Evolutionary conservation across 2,888 invertebrate species (phyloP).

Genomic region (Agapostemon virescens): DNA sequence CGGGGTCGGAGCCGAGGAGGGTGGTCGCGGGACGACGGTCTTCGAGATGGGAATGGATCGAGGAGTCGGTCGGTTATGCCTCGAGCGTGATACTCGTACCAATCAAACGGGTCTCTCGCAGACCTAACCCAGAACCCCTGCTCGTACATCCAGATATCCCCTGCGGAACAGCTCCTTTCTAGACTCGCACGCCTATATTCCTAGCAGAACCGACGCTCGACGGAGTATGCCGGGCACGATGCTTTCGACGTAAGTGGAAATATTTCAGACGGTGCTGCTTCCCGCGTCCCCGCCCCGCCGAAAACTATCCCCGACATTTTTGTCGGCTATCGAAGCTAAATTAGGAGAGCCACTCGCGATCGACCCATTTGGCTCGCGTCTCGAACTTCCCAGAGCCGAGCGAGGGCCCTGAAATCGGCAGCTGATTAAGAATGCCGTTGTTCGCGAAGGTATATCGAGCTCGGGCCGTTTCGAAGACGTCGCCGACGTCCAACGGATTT

Average conservation of each 20-base stretch:
- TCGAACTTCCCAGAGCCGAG: background rate
- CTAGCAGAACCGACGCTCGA: background rate
- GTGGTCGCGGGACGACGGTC: constrained; percentile 40
- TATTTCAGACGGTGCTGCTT: constrained; percentile 45
- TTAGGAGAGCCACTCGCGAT: background rate
- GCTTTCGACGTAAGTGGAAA: constrained; percentile 65
- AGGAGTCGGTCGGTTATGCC: constrained; percentile 73
- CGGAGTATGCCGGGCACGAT: constrained; percentile 68
- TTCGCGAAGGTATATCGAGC: too few species aligned
- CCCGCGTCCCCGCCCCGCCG: background rate
- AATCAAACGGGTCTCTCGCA: constrained; percentile 60
- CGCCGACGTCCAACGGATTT: too few species aligned
- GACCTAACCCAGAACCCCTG: constrained; percentile 23
- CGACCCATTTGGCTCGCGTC: background rate
- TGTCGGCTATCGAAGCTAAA: constrained; percentile 9
- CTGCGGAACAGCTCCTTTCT: constrained; percentile 52
- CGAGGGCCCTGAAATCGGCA: background rate
- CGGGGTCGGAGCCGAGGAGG: too few species aligned
- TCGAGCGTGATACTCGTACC: constrained; percentile 76
- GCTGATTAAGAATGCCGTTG: too few species aligned
- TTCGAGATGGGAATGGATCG: constrained; percentile 51
- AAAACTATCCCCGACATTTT: constrained; percentile 12
- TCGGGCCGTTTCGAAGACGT: too few species aligned
- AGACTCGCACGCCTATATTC: constrained; percentile 31
- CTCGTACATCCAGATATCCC: constrained; percentile 63